Evolutionary conservation across 2,797 vertebrate genomes (phyloP).

Genomic region (Morus bassanus): DNA sequence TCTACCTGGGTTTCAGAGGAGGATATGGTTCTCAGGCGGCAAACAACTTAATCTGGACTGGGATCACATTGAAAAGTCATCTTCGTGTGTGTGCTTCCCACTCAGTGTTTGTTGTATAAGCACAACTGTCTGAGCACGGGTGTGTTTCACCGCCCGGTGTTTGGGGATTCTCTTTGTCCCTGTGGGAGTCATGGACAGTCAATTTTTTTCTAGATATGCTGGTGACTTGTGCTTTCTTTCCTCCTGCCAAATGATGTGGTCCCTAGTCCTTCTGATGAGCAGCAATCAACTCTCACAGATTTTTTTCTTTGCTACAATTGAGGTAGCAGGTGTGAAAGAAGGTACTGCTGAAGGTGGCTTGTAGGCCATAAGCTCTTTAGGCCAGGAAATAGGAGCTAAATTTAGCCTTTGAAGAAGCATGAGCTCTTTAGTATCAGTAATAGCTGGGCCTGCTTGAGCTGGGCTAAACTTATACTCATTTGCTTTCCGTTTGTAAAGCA

Average conservation of each 20-base stretch:
- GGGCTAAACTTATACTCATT: background rate
- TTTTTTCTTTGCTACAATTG: background rate
- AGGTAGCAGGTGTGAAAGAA: background rate
- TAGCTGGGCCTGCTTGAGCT: background rate
- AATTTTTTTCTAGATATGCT: background rate
- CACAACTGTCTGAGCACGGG: background rate
- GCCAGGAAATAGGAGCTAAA: background rate
- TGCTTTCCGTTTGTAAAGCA: background rate
- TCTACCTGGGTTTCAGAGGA: background rate
- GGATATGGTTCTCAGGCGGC: background rate
- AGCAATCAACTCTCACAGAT: background rate
- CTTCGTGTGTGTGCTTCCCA: background rate
- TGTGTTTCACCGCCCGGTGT: accelerated
- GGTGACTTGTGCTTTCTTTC: background rate
- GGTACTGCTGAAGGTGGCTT: background rate
- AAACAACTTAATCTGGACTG: background rate
- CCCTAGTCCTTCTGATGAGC: background rate
- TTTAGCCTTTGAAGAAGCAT: background rate
- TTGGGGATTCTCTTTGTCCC: background rate
- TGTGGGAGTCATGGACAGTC: background rate
- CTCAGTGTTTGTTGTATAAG: background rate
- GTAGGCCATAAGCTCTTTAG: background rate
- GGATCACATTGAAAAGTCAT: background rate
- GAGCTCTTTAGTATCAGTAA: background rate
- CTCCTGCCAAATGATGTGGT: background rate